Evolutionary conservation across 1,140 invertebrate genomes (phyloP), one percentile per base, ranked within the genome.

Genomic region (Papilio aristodemus): DNA sequence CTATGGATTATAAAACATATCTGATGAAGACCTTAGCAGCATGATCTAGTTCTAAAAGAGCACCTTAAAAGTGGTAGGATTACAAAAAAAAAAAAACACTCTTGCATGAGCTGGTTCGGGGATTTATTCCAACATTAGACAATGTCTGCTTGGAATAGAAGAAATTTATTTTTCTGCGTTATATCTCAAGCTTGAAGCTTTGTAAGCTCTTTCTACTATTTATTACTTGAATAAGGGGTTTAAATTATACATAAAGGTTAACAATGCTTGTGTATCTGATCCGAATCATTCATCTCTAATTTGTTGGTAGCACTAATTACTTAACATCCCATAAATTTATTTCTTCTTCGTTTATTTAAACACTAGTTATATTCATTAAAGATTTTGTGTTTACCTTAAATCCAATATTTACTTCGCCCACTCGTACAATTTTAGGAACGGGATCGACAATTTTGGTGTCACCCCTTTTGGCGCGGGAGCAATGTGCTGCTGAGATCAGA

Each of bases 401-500:
- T 8, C 13, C 25, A 41, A 64, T 43, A 27, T 64, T 64, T 14
- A 68, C 71, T 32, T 68, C 72, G 0, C 74, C 73, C 32, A 81
- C 57, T 36, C 79, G 71, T 0, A 81, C 73, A 19, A 81, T 81
- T 43, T 75, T 76, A 0, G 79, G 79, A 0, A 60, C 54, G 0
- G 68, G 60, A 39, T 81, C 72, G 11, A 63, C 70, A 0, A 81
- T 41, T 9, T 64, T 67, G 6, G 70, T 63, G 6, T 79, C 77
- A 13, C 67, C 39, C 1, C 58, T 8, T 0, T 72, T 71, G 0
- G 71, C 60, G 17, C 64, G 63, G 2, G 75, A 71, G 43, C 80
- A 84, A 37, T 84, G 82, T 0, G 77, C 80, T 1, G 82, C 82
- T 0, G 78, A 82, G 17, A 84, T 50, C 2, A 79, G 70, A 9